Evolutionary conservation across 1,140 invertebrate genomes (phyloP), one percentile per base, ranked within the genome.

Genomic region (Ips nitidus): DNA sequence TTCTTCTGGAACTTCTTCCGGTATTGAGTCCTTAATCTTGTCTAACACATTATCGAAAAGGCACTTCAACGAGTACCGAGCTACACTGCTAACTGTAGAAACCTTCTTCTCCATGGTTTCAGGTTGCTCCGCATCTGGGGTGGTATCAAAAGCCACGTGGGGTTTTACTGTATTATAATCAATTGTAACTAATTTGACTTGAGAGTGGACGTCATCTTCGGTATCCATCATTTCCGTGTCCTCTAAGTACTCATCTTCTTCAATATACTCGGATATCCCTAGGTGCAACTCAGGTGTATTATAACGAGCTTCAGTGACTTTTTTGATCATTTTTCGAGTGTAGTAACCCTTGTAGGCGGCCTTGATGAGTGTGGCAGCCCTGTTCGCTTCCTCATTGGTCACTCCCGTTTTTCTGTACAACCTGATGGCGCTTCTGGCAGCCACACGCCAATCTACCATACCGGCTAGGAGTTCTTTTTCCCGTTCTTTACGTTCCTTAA

Each of bases 311-410:
- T 59, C 60, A 5, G 42, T 42, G 3, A 74, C 37, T 47, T 69
- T 66, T 56, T 70, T 72, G 59, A 74, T 65, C n/a, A 69, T 22
- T n/a, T 58, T 53, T n/a, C 73, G 52, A 3, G 73, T 74, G 66
- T 83, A 84, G 52, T 84, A 84, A 3, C 80, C 79, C 64, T 79
- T 80, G 64, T 84, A 84, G 50, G 82, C 80, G 47, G 74, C 73
- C 77, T 84, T 81, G 64, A 85, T 82, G 36, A 80, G 55, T 40
- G 74, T 77, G 1, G 81, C 80, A 4, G 83, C 83, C 62, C 78
- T 73, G 38, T 78, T 76, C 1, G 81, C 81, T 72, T 84, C 82
- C 58, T 74, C 76, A 43, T 79, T 74, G 2, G 79, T 78, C 1
- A 82, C 79, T 36, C 82, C 82, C 5, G 79, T 74, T 66, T 80